These are phyloP conservation scores for Tretioscincus oriximinensis DNA, from an alignment of 2,113 vertebrate species.

Conservation along the genomic window DNA sequence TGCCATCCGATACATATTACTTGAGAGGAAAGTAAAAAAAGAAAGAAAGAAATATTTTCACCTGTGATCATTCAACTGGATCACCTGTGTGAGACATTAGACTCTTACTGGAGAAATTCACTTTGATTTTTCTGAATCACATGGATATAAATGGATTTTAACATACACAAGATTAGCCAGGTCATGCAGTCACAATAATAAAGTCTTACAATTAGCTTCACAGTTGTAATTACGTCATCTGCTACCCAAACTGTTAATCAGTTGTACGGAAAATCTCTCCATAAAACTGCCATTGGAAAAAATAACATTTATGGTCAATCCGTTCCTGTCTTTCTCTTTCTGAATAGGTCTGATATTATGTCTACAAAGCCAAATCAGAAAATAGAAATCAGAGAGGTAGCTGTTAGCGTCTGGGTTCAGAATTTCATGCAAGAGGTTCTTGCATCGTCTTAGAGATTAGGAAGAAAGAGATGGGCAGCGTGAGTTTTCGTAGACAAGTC, in stretches of 20 bases:
- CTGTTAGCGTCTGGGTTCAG: too few relatives aligned
- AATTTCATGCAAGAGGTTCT: too few relatives aligned
- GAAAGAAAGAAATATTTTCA: neutral
- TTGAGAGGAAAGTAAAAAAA: neutral
- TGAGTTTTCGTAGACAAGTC: too few relatives aligned
- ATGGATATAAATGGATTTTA: neutral
- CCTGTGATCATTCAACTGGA: neutral
- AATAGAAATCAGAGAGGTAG: too few relatives aligned
- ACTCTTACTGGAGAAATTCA: too few relatives aligned
- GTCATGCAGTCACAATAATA: neutral
- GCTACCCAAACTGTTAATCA: neutral
- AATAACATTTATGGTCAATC: neutral
- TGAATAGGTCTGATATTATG: neutral
- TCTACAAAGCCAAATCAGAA: neutral
- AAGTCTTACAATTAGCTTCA: neutral
- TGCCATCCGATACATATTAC: neutral
- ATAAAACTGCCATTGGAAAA: neutral
- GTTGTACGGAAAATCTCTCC: too few relatives aligned
- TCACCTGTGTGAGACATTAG: too few relatives aligned
- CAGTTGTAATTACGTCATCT: neutral
- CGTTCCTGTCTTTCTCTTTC: neutral
- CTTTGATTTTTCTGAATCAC: too few relatives aligned
- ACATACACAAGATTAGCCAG: too few relatives aligned
- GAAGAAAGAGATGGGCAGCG: too few relatives aligned
- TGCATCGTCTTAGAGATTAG: too few relatives aligned